phyloP scores from a whole-genome alignment of 2,113 vertebrate species.

The Leucopsar rothschildi region DNA sequence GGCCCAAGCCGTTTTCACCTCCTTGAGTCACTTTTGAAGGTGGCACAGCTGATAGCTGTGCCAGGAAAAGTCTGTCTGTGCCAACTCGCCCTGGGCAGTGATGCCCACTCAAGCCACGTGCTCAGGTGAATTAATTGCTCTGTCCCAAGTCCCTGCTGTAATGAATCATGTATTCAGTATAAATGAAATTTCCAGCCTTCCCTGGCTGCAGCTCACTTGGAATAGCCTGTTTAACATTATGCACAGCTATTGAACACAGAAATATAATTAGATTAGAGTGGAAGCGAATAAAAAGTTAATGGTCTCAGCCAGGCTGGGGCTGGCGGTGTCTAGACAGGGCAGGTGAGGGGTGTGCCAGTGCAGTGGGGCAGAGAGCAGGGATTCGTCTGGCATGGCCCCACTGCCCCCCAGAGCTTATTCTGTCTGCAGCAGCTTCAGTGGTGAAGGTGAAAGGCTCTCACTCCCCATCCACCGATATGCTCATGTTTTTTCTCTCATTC shows the following conservation, averaged over 20 bases:
- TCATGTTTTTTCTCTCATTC: neutral
- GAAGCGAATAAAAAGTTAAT: neutral
- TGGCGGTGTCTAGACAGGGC: neutral
- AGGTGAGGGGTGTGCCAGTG: neutral
- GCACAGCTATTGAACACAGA: slow-evolving; percentile 25
- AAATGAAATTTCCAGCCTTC: slow-evolving; percentile 54
- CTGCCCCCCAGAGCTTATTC: neutral
- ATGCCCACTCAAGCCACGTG: fast-evolving
- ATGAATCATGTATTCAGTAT: slow-evolving; percentile 38
- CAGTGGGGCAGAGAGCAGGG: no score
- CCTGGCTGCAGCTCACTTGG: slow-evolving; percentile 17
- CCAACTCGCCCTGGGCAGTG: neutral
- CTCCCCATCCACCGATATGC: neutral
- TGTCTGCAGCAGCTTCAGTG: neutral
- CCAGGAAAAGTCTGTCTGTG: neutral
- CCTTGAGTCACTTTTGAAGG: neutral
- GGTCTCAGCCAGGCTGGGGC: neutral
- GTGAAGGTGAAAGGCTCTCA: neutral
- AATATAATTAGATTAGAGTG: slow-evolving; percentile 51
- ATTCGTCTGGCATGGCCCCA: neutral
- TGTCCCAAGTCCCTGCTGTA: slow-evolving; percentile 1
- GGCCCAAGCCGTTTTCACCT: neutral
- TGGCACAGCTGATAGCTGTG: neutral
- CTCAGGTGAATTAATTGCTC: neutral
- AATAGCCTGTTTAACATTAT: slow-evolving; percentile 12